phyloP scores from a whole-genome alignment of 2,113 vertebrate species.

The Mungos mungo region DNA sequence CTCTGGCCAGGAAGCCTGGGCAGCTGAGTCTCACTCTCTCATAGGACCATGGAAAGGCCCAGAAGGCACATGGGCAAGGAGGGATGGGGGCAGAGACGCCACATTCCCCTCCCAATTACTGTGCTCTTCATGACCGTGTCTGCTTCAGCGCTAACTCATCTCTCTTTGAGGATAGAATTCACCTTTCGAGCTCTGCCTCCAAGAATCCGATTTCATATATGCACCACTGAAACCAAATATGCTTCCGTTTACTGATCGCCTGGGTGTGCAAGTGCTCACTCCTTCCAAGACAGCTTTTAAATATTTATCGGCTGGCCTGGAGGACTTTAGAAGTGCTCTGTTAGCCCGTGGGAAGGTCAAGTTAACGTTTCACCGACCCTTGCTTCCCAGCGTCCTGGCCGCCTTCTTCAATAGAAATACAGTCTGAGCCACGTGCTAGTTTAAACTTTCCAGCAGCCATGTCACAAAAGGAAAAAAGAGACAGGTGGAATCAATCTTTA shows the following conservation, averaged over 20 bases:
- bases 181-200: not conserved
- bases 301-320: not conserved
- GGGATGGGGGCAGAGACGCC: not conserved
- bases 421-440: not conserved
- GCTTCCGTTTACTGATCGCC: not conserved
- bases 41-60: fast-evolving
- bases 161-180: not conserved
- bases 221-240: no score
- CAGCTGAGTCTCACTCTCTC: no score
- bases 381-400: not conserved
- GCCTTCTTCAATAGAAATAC: not conserved
- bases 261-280: not conserved
- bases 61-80: not conserved
- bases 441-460: not conserved
- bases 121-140: not conserved
- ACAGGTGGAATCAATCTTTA: not conserved
- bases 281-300: not conserved
- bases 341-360: no score
- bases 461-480: not conserved
- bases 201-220: not conserved
- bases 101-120: fast-evolving
- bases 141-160: not conserved
- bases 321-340: not conserved
- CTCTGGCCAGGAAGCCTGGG: not conserved
- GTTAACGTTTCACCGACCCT: not conserved